These are phyloP conservation scores for Prunella himalayana DNA, from an alignment of 2,113 vertebrate species.

Conservation along the genomic window DNA sequence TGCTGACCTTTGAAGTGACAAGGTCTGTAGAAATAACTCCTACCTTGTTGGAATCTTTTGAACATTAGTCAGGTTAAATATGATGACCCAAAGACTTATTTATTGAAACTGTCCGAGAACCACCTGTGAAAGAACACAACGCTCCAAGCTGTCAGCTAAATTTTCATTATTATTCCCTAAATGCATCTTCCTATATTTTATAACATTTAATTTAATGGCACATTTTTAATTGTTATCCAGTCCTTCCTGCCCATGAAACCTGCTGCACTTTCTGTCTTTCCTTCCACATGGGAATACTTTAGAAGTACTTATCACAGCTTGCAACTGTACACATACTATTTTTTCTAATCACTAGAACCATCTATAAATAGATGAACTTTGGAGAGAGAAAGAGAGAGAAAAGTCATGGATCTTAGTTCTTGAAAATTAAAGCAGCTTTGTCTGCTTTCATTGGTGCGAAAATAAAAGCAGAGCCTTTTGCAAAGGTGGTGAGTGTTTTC, in stretches of 20 bases:
- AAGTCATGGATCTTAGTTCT: background rate
- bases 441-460: background rate
- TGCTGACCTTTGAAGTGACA: background rate
- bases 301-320: background rate
- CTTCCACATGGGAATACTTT: background rate
- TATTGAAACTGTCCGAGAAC: background rate
- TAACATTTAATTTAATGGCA: background rate
- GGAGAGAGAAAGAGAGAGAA: background rate
- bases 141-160: background rate
- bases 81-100: background rate
- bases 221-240: background rate
- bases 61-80: background rate
- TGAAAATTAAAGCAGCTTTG: background rate
- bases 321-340: background rate
- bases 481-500: background rate
- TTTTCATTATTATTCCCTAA: background rate
- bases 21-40: background rate
- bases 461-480: background rate
- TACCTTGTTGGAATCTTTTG: background rate
- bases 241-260: background rate
- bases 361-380: background rate
- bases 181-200: background rate
- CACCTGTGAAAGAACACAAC: background rate
- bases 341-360: background rate
- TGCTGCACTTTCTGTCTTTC: background rate